These are phyloP conservation scores for Pelodytes ibericus DNA, from an alignment of 2,797 vertebrate species.

Conservation along the genomic window DNA sequence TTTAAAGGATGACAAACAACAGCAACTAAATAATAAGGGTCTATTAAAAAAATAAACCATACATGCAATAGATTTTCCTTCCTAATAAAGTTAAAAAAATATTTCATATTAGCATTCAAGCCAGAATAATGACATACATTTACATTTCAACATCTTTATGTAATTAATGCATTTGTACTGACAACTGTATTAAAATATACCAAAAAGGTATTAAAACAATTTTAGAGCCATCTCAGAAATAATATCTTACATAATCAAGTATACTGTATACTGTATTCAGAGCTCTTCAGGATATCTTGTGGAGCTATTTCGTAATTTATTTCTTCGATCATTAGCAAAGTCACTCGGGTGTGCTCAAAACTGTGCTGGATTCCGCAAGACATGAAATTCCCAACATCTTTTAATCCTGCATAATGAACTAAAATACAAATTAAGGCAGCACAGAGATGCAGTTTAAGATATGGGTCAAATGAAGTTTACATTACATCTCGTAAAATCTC, in stretches of 20 bases:
- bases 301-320: neutral
- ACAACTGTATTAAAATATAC: too few relatives aligned
- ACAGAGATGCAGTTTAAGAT: neutral
- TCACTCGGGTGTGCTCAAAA: neutral
- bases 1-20: too few relatives aligned
- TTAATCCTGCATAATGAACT: neutral
- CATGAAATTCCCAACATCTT: neutral
- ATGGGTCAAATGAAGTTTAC: neutral
- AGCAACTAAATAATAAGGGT: too few relatives aligned
- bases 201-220: neutral
- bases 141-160: too few relatives aligned
- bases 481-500: neutral
- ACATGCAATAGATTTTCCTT: too few relatives aligned
- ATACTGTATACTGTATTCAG: neutral
- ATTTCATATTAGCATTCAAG: too few relatives aligned
- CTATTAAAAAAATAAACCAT: too few relatives aligned
- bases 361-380: neutral
- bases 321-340: neutral
- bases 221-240: neutral
- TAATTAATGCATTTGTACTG: too few relatives aligned
- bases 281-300: neutral
- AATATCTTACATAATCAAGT: neutral
- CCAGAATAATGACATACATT: too few relatives aligned
- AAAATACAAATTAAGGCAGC: neutral
- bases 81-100: too few relatives aligned